Conservation (phyloP, 2,888 invertebrate species). For the Caenorhabditis sp. region DNA sequence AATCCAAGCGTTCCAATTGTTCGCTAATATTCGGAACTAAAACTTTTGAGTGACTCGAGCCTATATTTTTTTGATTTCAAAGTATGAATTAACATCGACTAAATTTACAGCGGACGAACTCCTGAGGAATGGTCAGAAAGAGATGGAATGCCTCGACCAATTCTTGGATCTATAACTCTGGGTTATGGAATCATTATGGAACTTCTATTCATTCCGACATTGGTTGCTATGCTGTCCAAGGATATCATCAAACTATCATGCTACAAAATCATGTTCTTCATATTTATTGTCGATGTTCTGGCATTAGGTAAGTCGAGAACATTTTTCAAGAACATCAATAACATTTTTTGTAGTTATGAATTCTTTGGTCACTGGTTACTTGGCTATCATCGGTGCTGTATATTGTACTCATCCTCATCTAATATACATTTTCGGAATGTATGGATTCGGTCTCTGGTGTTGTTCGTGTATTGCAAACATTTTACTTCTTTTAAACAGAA, state of each 20-base stretch:
- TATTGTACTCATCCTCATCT: constrained; percentile 9
- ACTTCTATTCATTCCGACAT: background rate
- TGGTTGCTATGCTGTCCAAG: background rate
- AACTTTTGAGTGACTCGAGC: no score
- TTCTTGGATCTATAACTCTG: background rate
- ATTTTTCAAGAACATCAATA: background rate
- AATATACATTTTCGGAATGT: constrained; percentile 5
- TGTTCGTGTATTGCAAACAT: constrained; percentile 4
- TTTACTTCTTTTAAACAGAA: constrained; percentile 4
- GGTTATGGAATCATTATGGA: background rate
- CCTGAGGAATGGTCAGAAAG: background rate
- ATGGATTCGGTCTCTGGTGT: constrained; percentile 4
- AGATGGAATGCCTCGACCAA: background rate
- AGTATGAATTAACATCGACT: no score
- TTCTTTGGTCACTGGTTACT: constrained; percentile 6
- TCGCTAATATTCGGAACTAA: no score
- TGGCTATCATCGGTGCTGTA: constrained; percentile 2
- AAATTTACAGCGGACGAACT: background rate
- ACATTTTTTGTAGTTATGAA: background rate
- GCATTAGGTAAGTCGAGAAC: background rate
- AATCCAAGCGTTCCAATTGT: no score
- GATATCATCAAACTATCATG: constrained; percentile 6
- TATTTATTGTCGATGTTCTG: background rate
- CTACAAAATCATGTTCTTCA: constrained; percentile 13
- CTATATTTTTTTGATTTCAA: no score